These are phyloP conservation scores for Amphilophus citrinellus DNA, from an alignment of 2,113 vertebrate species.

Conservation along the genomic window DNA sequence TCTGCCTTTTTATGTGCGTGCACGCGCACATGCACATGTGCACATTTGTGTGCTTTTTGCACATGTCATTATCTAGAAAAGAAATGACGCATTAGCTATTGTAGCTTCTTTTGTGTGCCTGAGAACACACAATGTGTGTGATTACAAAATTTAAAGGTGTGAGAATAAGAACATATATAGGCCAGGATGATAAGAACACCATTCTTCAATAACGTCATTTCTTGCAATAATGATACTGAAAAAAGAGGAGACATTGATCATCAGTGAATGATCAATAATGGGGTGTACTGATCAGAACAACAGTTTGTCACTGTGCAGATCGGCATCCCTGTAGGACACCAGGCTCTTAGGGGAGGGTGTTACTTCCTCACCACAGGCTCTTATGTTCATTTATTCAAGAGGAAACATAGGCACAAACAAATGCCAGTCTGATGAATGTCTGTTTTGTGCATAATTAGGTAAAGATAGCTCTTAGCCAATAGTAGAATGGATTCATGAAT, in stretches of 20 bases:
- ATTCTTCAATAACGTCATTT: conserved; percentile 67
- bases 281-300: conserved; percentile 63
- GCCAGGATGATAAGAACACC: conserved; percentile 34
- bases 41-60: neutral
- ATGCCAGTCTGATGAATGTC: conserved; percentile 71
- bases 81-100: conserved; percentile 31
- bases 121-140: neutral
- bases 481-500: conserved; percentile 68
- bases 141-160: conserved; percentile 21
- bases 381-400: conserved; percentile 64
- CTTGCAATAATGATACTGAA: conserved; percentile 61
- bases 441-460: conserved; percentile 74
- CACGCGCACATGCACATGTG: neutral
- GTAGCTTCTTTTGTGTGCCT: neutral
- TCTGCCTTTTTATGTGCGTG: conserved; percentile 19
- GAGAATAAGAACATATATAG: conserved; percentile 32
- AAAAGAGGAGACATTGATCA: conserved; percentile 70
- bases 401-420: conserved; percentile 66
- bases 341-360: conserved; percentile 45
- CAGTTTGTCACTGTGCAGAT: conserved; percentile 66
- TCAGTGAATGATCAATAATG: conserved; percentile 69
- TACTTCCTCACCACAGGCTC: conserved; percentile 49
- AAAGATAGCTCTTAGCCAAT: conserved; percentile 73
- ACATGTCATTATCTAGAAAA: conserved; percentile 38
- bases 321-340: conserved; percentile 43